phyloP scores from a whole-genome alignment of 2,797 vertebrate genomes.

The Darevskia nairensis region DNA sequence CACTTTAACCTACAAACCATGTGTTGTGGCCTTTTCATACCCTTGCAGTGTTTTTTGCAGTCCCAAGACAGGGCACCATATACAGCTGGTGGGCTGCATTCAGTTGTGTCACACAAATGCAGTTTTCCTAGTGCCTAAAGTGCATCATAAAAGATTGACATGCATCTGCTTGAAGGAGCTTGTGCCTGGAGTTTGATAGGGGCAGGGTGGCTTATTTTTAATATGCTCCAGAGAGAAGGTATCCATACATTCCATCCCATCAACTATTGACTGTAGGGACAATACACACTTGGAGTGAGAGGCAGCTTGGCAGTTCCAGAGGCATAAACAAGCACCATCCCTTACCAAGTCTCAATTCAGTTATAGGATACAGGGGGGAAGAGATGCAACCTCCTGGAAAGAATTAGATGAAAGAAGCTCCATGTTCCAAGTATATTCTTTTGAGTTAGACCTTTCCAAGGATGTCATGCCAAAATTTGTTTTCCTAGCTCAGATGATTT shows the following conservation, averaged over 20 bases:
- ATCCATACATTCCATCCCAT: background rate
- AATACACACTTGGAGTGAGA: background rate
- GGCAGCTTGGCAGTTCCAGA: background rate
- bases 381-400: background rate
- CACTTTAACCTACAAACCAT: background rate
- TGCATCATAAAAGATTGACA: background rate
- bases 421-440: background rate
- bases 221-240: background rate
- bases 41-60: background rate
- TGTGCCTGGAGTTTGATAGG: background rate
- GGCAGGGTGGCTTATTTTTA: background rate
- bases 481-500: background rate
- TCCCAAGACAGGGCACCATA: background rate
- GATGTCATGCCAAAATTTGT: background rate
- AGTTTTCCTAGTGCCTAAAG: background rate
- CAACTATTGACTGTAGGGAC: background rate
- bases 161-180: background rate
- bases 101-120: background rate
- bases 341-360: background rate
- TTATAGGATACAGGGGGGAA: background rate
- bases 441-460: background rate
- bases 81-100: background rate
- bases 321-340: background rate
- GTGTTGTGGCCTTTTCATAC: background rate
- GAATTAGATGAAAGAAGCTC: background rate